These are phyloP conservation scores for Odontamblyopus rebecca DNA, from an alignment of 2,797 vertebrate genomes.

Conservation along the genomic window DNA sequence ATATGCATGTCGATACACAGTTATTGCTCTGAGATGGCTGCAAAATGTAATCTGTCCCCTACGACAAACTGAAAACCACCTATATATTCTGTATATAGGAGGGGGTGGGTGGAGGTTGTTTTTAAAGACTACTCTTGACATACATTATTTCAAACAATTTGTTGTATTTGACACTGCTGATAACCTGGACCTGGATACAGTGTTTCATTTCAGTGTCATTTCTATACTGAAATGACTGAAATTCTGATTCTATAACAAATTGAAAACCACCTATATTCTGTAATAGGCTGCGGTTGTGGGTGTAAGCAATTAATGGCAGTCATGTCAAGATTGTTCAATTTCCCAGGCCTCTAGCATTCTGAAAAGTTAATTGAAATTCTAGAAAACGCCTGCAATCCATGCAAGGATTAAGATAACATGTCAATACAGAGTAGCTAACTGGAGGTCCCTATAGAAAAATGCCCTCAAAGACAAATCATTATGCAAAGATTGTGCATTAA, in stretches of 20 bases:
- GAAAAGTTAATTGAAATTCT: constrained; percentile 12
- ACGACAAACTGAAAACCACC: not conserved
- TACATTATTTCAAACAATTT: too few relatives aligned
- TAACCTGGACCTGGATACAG: too few relatives aligned
- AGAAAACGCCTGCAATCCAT: not conserved
- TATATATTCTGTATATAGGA: not conserved
- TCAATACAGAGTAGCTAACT: constrained; percentile 8
- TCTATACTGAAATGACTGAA: too few relatives aligned
- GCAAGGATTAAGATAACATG: constrained; percentile 9
- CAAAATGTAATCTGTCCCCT: not conserved
- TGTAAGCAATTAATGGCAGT: constrained; percentile 20
- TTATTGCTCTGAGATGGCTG: not conserved
- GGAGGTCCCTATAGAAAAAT: constrained; percentile 27
- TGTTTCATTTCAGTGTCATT: too few relatives aligned
- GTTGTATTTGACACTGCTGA: too few relatives aligned
- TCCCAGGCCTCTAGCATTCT: constrained; percentile 10
- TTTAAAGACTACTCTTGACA: too few relatives aligned
- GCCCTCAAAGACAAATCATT: constrained; percentile 21
- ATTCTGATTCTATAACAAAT: not conserved
- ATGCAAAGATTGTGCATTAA: constrained; percentile 27
- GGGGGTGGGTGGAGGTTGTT: too few relatives aligned
- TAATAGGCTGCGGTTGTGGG: not conserved
- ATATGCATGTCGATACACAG: not conserved
- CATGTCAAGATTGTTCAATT: constrained; percentile 23
- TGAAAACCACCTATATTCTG: not conserved